Base-by-base conservation (phyloP, 2,888 invertebrate species). In the Seladonia tumulorum region DNA sequence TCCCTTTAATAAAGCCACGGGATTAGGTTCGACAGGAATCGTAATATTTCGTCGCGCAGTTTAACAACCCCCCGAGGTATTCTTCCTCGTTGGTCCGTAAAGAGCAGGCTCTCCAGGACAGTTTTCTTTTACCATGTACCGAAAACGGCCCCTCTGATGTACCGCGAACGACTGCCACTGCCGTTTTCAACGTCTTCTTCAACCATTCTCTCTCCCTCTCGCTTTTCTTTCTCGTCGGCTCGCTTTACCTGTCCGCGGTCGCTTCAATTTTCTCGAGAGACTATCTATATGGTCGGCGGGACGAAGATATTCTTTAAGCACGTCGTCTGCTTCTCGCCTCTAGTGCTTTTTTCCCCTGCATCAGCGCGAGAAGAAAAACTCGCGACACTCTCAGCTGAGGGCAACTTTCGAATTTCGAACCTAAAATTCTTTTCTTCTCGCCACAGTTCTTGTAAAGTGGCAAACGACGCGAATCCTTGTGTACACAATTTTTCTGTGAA, bases 191-290 rank as follows among this genome's bases (percentile, higher is more conserved):
- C 74, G 53, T 79, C 78, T 76, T 80, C 86, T 68, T 87, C 86
- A n/a, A 35, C 35, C 35, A 3, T 53, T n/a, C 53, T 78, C 72
- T 76, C 83, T 45, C 63, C 53, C 29, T 75, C 29, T 63, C 53
- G 76, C 35, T 85, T 16, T 16, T 25, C 29, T 42, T 71, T 35
- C 10, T 68, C n/a, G 53, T 71, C 75, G 72, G 45, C 71, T 74
- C 82, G 22, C 82, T 81, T 81, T 76, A 77, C 86, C 71, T 83
- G 83, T 80, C 78, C 83, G 79, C 76, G 76, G 79, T 70, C 47
- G 79, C 87, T 86, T 83, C 87, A 87, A 87, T 86, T 87, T 86
- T 86, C 87, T 81, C 83, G 73, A 82, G 80, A 82, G 86, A 87
- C 71, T 66, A 77, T 83, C 83, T 86, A 83, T 83, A 85, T 71